Evolutionary conservation across 2,888 invertebrate genomes (phyloP).

Genomic region (Scaptomyza tumidula): DNA sequence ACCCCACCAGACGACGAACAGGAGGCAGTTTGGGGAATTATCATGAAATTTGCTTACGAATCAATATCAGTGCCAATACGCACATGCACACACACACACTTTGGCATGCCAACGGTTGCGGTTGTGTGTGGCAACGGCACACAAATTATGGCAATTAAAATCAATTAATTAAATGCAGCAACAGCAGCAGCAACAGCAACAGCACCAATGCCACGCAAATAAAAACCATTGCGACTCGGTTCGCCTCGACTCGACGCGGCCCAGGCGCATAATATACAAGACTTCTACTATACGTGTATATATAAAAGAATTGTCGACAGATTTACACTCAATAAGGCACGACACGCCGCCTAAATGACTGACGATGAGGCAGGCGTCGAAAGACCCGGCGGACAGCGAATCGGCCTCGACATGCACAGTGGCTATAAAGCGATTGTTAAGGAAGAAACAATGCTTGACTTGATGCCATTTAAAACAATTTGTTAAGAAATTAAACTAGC

Average conservation of each 20-base stretch:
- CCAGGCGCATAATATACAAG: conserved; percentile 48
- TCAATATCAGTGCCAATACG: conserved; percentile 71
- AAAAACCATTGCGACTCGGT: conserved; percentile 51
- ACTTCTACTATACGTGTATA: conserved; percentile 18
- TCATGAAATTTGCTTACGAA: conserved; percentile 78
- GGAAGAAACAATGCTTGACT: neutral
- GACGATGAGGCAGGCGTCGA: conserved; percentile 57
- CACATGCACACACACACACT: conserved; percentile 19
- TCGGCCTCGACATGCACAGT: conserved; percentile 48
- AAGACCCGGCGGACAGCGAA: conserved; percentile 27
- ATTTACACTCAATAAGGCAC: conserved; percentile 78
- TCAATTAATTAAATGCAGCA: conserved; percentile 81
- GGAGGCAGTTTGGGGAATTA: conserved; percentile 51
- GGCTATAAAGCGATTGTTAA: conserved; percentile 15
- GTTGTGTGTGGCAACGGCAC: conserved; percentile 79
- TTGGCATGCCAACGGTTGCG: conserved; percentile 66
- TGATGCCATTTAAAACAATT: neutral
- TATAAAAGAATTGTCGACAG: conserved; percentile 70
- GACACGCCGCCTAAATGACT: conserved; percentile 78
- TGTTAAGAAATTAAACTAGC: neutral
- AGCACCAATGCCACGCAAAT: conserved; percentile 48
- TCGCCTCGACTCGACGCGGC: conserved; percentile 40
- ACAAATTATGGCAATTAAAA: conserved; percentile 82
- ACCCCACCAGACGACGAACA: conserved; percentile 4
- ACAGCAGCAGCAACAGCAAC: conserved; percentile 63